These are phyloP conservation scores for Boloria euphrosyne DNA, from an alignment of 2,888 invertebrate genomes.

Conservation along the genomic window DNA sequence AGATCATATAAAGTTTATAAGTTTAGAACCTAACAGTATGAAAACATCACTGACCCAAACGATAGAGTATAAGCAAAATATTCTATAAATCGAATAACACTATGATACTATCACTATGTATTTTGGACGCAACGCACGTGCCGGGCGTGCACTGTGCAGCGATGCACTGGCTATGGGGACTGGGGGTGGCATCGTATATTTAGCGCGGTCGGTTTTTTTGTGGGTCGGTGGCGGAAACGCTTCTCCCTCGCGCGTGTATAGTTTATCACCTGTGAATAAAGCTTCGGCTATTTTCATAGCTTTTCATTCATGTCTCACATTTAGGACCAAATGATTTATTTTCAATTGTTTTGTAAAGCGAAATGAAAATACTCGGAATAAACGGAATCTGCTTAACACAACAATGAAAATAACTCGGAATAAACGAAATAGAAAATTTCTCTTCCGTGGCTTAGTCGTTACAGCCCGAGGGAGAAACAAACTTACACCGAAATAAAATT, in stretches of 20 bases:
- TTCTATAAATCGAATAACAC: not conserved
- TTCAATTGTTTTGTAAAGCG: no score
- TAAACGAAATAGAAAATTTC: no score
- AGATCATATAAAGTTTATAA: no score
- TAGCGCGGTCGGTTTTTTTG: not conserved
- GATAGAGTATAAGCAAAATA: not conserved
- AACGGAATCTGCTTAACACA: no score
- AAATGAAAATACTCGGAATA: no score
- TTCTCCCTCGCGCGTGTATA: conserved; percentile 3
- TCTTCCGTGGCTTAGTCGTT: no score
- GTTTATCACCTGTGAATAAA: conserved; percentile 14
- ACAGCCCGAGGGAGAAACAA: no score
- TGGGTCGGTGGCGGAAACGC: conserved; percentile 6
- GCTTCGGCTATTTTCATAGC: not conserved
- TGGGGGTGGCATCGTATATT: conserved; percentile 12
- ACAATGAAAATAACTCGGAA: no score
- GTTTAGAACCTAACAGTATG: not conserved
- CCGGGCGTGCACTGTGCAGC: not conserved
- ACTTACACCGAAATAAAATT: no score
- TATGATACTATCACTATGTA: not conserved
- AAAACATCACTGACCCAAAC: not conserved
- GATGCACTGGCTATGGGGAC: conserved; percentile 9
- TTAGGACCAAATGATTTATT: no score
- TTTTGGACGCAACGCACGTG: not conserved
- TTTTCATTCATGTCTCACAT: not conserved